Base-by-base conservation (phyloP, 2,113 vertebrate species). In the Peucedramus taeniatus region DNA sequence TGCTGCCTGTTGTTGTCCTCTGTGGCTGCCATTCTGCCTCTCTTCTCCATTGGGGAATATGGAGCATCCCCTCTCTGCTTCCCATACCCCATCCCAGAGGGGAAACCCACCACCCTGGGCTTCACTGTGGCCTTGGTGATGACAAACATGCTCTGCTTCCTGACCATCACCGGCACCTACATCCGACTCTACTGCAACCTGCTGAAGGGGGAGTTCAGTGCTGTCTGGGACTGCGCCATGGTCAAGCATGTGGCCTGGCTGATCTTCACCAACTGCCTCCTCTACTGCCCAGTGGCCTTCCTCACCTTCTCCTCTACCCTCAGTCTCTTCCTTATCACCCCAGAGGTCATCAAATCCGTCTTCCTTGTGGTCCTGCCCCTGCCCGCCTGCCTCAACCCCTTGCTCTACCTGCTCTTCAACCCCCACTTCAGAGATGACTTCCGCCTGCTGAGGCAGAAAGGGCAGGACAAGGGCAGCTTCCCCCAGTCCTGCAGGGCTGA, bases 161-260 rank as follows among this genome's bases (percentile, higher is more conserved):
- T 99, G 87, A 98, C 99, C 8, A 98, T 99, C 96, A 99, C 98
- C 0, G 98, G 98, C 30, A 98, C 99, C 93, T 99, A 99, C 98
- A 99, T 99, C 95, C 97, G 98, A 23, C 98, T 99, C 19, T 99
- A 99, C 97, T 99, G 99, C 95, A 98, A 98, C 97, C 97, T 99
- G 97, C 98, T 99, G 6, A 97, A 98, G 54, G 98, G 98, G 2
- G 98, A 99, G 83, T 98, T 98, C 31, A 98, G 98, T 54, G 98
- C 98, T 11, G 96, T 98, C 94, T 99, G 99, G 99, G 99, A 99
- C 97, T 99, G 99, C 1, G 98, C 98, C 92, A 99, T 99, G 98
- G 98, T 99, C 94, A 98, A 99, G 97, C 99, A 99, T 8, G 98
- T 99, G 78, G 99, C 99, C 93, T 99, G 99, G 99, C 98, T 99